A percentile compares a stretch with the other conserved stretches of the same genome.
Evolutionary conservation across 2,888 invertebrate genomes (phyloP).

Genomic region (Cryptus armator): DNA sequence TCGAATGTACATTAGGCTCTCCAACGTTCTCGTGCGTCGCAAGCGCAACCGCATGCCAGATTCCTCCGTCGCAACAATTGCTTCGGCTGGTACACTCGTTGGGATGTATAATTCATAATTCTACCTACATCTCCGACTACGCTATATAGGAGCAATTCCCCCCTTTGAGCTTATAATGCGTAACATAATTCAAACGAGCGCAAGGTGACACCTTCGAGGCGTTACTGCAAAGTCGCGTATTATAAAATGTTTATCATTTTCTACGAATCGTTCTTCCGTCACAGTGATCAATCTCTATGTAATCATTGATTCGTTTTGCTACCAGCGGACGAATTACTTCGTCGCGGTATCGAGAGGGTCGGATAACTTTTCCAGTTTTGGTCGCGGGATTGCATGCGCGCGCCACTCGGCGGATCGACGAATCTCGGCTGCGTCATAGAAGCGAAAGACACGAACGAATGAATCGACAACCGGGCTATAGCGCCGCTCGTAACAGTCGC

Average conservation of each 20-base stretch:
- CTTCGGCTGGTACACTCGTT: constrained; percentile 17
- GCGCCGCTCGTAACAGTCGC: constrained; percentile 19
- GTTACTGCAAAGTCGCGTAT: background rate
- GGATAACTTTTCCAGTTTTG: constrained; percentile 59
- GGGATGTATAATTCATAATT: constrained; percentile 77
- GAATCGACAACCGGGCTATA: constrained; percentile 32
- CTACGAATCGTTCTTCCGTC: background rate
- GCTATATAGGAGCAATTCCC: constrained; percentile 10
- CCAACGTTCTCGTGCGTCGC: background rate
- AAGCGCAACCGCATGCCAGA: constrained; percentile 9
- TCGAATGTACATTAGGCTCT: constrained; percentile 7
- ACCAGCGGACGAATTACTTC: background rate
- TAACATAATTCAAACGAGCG: constrained; percentile 43
- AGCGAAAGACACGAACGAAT: constrained; percentile 47
- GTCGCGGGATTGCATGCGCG: constrained; percentile 29
- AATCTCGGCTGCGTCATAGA: constrained; percentile 52
- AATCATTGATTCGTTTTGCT: constrained; percentile 3
- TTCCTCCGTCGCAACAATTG: constrained; percentile 36
- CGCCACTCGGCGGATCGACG: constrained; percentile 29
- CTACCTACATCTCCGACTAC: constrained; percentile 70
- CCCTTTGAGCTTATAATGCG: background rate
- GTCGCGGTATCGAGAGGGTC: background rate
- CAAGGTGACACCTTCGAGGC: constrained; percentile 34
- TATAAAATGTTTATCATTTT: constrained; percentile 21
- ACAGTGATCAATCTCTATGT: background rate